A percentile compares a stretch with the other conserved stretches of the same genome.
Conservation (phyloP, 1,140 invertebrate species). For the Heliconius eleuchia region DNA sequence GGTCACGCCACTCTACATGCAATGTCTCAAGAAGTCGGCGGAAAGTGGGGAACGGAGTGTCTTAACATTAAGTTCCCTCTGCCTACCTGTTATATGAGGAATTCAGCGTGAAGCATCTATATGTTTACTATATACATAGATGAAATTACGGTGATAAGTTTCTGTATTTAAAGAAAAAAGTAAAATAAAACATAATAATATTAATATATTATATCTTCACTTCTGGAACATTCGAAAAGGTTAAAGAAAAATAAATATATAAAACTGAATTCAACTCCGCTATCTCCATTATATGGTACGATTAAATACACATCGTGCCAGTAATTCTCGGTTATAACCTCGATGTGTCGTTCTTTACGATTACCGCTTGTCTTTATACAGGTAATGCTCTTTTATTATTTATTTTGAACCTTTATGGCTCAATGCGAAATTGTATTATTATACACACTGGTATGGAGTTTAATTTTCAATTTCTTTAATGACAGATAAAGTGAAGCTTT, state of each 20-base stretch:
- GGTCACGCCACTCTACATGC: too few relatives aligned
- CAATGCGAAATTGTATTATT: neutral
- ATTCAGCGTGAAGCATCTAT: too few relatives aligned
- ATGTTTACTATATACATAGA: too few relatives aligned
- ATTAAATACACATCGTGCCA: conserved; percentile 2
- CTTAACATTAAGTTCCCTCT: too few relatives aligned
- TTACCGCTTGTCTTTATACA: conserved; percentile 3
- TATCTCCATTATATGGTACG: conserved; percentile 5
- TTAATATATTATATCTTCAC: neutral
- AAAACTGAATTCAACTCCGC: neutral
- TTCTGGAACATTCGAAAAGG: neutral
- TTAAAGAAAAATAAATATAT: neutral
- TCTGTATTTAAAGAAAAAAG: too few relatives aligned
- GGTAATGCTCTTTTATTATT: conserved; percentile 12
- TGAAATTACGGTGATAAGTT: too few relatives aligned
- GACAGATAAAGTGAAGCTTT: too few relatives aligned
- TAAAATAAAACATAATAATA: neutral
- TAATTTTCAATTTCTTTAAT: too few relatives aligned
- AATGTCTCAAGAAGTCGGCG: too few relatives aligned
- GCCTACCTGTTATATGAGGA: too few relatives aligned
- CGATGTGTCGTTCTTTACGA: conserved; percentile 6
- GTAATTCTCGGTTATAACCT: conserved; percentile 1
- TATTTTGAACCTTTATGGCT: neutral
- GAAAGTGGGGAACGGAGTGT: too few relatives aligned
- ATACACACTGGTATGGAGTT: neutral